Evolutionary conservation across 2,797 vertebrate genomes (phyloP).

Genomic region (Lindbergichthys nudifrons): DNA sequence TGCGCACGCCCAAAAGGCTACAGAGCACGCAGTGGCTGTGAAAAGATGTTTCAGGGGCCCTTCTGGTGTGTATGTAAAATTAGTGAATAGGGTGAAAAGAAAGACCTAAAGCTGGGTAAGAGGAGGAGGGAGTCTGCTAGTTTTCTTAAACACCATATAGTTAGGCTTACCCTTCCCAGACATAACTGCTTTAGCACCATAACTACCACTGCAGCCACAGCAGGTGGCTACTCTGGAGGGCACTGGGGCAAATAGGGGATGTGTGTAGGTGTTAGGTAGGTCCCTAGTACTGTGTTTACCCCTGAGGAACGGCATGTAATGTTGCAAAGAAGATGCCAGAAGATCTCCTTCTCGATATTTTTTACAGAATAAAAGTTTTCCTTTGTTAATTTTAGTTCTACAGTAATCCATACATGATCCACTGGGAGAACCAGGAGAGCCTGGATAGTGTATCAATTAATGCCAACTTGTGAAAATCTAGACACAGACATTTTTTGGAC

Average conservation of each 20-base stretch:
- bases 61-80: conserved; percentile 24
- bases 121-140: conserved; percentile 17
- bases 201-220: conserved; percentile 21
- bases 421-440: background rate
- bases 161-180: conserved; percentile 20
- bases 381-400: conserved; percentile 2
- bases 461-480: conserved; percentile 5
- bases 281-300: background rate
- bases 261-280: background rate
- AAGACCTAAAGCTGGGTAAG: conserved; percentile 15
- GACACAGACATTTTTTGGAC: conserved; percentile 10
- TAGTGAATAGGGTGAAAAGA: conserved; percentile 26
- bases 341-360: background rate
- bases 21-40: conserved; percentile 33
- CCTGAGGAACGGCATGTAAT: background rate
- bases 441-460: background rate
- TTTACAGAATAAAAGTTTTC: background rate
- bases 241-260: conserved; percentile 10
- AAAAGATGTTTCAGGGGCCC: conserved; percentile 39
- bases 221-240: conserved; percentile 28
- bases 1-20: conserved; percentile 36
- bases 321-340: conserved; percentile 7
- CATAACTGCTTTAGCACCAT: conserved; percentile 19
- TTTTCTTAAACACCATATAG: conserved; percentile 36
- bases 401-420: background rate